Percentiles rank a stretch among this genome's conserved stretches.
Conservation (phyloP, 1,140 invertebrate species). For the Trichoplusia ni region DNA sequence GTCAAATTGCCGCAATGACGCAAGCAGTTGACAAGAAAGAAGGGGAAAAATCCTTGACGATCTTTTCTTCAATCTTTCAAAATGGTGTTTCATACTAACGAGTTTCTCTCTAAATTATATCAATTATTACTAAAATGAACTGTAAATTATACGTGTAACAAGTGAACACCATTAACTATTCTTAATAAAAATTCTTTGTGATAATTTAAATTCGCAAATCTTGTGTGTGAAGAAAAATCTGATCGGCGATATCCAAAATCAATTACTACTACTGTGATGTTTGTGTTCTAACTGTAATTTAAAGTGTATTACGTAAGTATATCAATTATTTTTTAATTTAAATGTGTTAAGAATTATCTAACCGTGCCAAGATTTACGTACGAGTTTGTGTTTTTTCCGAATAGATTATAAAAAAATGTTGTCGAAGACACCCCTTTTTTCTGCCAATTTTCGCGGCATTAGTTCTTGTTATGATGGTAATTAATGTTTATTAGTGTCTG, state of each 20-base stretch:
- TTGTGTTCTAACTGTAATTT: constrained; percentile 71
- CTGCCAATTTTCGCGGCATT: constrained; percentile 27
- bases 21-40: constrained; percentile 56
- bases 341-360: constrained; percentile 45
- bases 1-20: constrained; percentile 71
- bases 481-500: constrained; percentile 35
- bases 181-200: constrained; percentile 53
- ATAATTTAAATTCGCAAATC: constrained; percentile 39
- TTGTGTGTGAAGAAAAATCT: constrained; percentile 51
- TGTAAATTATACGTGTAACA: constrained; percentile 47
- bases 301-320: constrained; percentile 76
- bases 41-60: constrained; percentile 71
- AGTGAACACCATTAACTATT: constrained; percentile 42
- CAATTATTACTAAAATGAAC: constrained; percentile 66
- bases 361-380: constrained; percentile 15
- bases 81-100: constrained; percentile 77
- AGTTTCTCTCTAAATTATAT: constrained; percentile 72
- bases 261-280: constrained; percentile 68
- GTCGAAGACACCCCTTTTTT: constrained; percentile 18
- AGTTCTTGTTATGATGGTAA: constrained; percentile 31
- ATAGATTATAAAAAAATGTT: constrained; percentile 17
- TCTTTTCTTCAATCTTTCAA: constrained; percentile 75
- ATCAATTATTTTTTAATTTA: constrained; percentile 62
- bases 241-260: constrained; percentile 50
- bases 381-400: background rate